Percentiles rank a stretch among this genome's conserved stretches.
Conservation (phyloP, 2,113 vertebrate species). For the Thunnus thynnus region DNA sequence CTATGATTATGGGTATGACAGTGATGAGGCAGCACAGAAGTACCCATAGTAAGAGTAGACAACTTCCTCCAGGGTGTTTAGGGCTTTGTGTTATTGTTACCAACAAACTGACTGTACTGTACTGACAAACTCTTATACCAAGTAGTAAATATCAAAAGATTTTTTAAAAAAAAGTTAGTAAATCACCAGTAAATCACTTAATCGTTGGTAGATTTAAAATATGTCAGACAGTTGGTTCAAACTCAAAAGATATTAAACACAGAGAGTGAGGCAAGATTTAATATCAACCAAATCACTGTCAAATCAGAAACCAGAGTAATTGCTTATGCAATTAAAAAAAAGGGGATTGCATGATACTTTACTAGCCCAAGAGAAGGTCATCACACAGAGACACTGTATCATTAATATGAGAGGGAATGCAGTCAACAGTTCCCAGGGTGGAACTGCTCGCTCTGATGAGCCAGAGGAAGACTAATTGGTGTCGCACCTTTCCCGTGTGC, state of each 20-base stretch:
- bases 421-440: constrained; percentile 58
- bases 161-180: background rate
- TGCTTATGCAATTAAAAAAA: constrained; percentile 63
- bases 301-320: constrained; percentile 36
- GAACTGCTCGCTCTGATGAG: constrained; percentile 61
- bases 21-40: constrained; percentile 31
- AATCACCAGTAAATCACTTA: background rate
- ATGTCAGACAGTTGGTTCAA: background rate
- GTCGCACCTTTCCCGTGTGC: constrained; percentile 60
- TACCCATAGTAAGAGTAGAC: constrained; percentile 1
- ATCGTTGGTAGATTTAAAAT: background rate
- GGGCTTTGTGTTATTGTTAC: constrained; percentile 1
- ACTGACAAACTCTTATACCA: constrained; percentile 5
- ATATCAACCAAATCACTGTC: constrained; percentile 41
- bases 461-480: constrained; percentile 71
- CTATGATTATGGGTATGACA: constrained; percentile 53
- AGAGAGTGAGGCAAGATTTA: constrained; percentile 19
- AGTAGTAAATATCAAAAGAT: background rate
- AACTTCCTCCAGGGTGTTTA: constrained; percentile 27
- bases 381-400: constrained; percentile 43
- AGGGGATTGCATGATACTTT: constrained; percentile 2
- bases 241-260: constrained; percentile 14
- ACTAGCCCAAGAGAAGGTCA: constrained; percentile 40
- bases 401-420: constrained; percentile 55
- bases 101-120: constrained; percentile 12